These are phyloP conservation scores for Eufriesea mexicana DNA, from an alignment of 1,140 invertebrate genomes.

Conservation along the genomic window DNA sequence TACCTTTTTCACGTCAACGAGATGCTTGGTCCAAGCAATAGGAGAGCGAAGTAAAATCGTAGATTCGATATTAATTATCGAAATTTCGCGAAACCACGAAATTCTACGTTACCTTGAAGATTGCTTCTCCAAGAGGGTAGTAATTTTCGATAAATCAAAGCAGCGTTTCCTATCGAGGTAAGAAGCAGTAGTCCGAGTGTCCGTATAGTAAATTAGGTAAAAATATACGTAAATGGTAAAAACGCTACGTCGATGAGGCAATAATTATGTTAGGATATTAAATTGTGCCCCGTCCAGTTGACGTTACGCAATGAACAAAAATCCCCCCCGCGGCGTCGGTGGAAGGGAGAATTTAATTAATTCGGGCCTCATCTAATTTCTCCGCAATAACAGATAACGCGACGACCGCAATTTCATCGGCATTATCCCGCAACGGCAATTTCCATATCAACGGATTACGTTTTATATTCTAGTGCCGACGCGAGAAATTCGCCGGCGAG, in stretches of 20 bases:
- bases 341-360: constrained; percentile 36
- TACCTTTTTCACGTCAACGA: too few species aligned
- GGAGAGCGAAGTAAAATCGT: too few species aligned
- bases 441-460: constrained; percentile 34
- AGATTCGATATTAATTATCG: too few species aligned
- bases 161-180: too few species aligned
- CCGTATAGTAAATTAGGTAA: too few species aligned
- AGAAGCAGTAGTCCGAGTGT: too few species aligned
- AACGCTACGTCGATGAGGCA: not conserved
- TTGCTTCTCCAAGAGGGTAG: too few species aligned
- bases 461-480: constrained; percentile 1
- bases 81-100: too few species aligned
- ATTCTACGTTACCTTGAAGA: too few species aligned
- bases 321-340: not conserved
- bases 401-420: constrained; percentile 12
- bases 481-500: not conserved
- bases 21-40: too few species aligned
- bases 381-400: constrained; percentile 37
- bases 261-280: constrained; percentile 4
- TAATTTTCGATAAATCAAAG: too few species aligned
- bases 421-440: constrained; percentile 11
- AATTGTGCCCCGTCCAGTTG: not conserved
- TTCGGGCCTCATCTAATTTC: constrained; percentile 37
- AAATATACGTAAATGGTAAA: not conserved
- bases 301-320: not conserved